Percentiles rank a stretch among this genome's conserved stretches.
These are phyloP conservation scores for Dysmachus trigonus DNA, from an alignment of 2,888 invertebrate genomes.

Conservation along the genomic window DNA sequence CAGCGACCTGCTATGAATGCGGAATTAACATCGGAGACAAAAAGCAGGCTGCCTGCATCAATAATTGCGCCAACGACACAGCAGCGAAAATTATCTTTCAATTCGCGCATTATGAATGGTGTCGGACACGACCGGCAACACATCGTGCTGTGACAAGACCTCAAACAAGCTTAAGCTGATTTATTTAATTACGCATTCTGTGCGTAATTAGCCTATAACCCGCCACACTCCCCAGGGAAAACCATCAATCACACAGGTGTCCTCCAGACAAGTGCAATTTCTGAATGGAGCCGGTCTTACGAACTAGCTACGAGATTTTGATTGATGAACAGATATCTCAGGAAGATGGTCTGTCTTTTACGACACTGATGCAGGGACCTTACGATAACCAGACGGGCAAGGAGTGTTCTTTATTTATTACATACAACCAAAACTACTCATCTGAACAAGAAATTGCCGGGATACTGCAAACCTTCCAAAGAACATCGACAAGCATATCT, in stretches of 20 bases:
- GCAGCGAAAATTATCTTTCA: not conserved
- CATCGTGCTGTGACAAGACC: not conserved
- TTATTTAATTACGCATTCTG: slow-evolving; percentile 19
- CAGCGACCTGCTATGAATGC: not conserved
- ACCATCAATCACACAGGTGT: not conserved
- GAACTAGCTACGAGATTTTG: not conserved
- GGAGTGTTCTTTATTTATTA: not conserved
- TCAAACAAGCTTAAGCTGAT: not conserved
- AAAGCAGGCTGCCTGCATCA: not conserved
- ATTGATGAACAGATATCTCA: not conserved
- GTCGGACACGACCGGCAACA: not conserved
- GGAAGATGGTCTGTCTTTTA: not conserved
- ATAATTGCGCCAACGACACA: not conserved
- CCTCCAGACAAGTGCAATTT: not conserved
- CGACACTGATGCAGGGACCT: not conserved
- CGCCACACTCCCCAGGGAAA: not conserved
- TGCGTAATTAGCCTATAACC: slow-evolving; percentile 2
- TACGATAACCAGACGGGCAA: not conserved
- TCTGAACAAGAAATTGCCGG: not conserved
- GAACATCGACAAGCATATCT: not conserved
- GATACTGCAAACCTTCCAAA: not conserved
- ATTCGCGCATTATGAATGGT: not conserved
- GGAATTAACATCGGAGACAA: slow-evolving; percentile 4
- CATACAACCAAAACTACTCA: not conserved
- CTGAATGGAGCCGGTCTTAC: not conserved